These are phyloP conservation scores for Danio jaintianensis DNA, from an alignment of 2,797 vertebrate genomes.

Conservation along the genomic window DNA sequence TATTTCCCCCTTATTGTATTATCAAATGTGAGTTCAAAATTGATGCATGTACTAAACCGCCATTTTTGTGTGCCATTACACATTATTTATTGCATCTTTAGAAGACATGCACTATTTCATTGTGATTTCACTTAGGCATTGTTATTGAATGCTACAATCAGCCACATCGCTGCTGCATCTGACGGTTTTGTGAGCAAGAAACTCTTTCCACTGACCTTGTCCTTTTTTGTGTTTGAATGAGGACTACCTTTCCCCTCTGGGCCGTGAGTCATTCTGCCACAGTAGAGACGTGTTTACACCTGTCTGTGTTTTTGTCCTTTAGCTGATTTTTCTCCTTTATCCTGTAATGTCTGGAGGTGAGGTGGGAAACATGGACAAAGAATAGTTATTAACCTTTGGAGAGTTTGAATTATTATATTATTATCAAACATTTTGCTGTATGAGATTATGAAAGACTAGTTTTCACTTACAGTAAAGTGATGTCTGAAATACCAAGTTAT, in stretches of 20 bases:
- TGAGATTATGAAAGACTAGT: neutral
- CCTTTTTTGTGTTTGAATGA: slow-evolving; percentile 17
- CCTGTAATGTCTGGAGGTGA: neutral
- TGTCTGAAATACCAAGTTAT: neutral
- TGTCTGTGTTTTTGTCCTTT: slow-evolving; percentile 31
- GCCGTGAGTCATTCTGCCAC: neutral
- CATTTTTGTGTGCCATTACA: no score
- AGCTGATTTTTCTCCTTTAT: neutral
- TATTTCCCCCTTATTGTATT: no score
- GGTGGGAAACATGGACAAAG: neutral
- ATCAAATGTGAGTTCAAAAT: no score
- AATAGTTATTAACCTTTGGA: neutral
- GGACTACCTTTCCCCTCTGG: slow-evolving; percentile 2
- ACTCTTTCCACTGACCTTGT: slow-evolving; percentile 46
- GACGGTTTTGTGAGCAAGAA: neutral
- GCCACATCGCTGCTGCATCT: neutral
- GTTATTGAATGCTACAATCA: neutral
- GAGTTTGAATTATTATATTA: slow-evolving; percentile 7
- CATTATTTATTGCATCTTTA: neutral
- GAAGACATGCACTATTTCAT: neutral
- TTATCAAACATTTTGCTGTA: neutral
- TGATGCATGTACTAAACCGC: no score
- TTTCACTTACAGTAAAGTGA: no score
- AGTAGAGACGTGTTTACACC: slow-evolving; percentile 23
- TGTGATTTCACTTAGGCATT: neutral